Evolutionary conservation across 2,113 vertebrate genomes (phyloP).

Genomic region (Mandrillus leucophaeus): DNA sequence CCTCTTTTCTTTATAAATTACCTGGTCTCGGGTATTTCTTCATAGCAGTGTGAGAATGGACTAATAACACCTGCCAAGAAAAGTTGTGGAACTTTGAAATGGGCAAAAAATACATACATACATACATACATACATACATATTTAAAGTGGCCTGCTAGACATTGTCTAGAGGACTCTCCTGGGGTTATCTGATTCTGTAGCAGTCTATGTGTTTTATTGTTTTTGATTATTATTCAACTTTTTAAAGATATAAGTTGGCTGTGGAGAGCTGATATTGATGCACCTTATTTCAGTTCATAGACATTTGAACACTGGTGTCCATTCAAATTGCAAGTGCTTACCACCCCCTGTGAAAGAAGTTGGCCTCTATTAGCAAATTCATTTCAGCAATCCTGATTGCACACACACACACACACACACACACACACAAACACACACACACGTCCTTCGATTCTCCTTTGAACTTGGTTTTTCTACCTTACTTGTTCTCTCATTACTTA

Average conservation of each 20-base stretch:
- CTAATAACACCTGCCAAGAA: background rate
- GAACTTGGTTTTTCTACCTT: background rate
- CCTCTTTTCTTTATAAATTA: too few species aligned
- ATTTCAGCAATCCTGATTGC: background rate
- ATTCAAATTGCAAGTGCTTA: background rate
- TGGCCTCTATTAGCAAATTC: background rate
- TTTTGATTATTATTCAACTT: constrained; percentile 8
- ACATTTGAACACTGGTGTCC: background rate
- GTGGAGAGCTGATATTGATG: background rate
- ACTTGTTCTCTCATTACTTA: background rate
- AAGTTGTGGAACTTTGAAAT: background rate
- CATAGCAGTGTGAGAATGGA: too few species aligned
- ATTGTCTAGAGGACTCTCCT: background rate
- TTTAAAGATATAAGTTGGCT: background rate
- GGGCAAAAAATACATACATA: background rate
- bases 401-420: accelerated
- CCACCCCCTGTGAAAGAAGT: background rate
- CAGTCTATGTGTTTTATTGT: background rate
- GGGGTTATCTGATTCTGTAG: background rate
- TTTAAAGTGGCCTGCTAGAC: background rate
- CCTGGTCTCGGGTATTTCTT: too few species aligned
- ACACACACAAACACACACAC: background rate
- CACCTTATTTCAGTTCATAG: background rate
- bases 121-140: too few species aligned
- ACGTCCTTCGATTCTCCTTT: background rate